Base-by-base conservation (phyloP, 2,797 vertebrate species). In the Varecia variegata region DNA sequence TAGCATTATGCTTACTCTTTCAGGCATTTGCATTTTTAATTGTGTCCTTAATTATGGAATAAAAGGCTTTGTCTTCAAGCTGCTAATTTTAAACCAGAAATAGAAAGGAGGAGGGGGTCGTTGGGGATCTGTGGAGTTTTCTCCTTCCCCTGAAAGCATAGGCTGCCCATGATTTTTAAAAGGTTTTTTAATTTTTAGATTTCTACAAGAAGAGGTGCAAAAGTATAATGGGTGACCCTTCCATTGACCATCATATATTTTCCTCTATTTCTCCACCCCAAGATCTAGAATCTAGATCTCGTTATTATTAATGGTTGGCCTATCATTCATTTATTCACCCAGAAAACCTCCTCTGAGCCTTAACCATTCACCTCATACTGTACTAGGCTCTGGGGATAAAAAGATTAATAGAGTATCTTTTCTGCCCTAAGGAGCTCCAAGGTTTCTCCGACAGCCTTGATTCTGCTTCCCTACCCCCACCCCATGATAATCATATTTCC, bases 11-110 rank as follows among this genome's bases (percentile, higher is more conserved):
- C 40, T 73, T 83, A 77, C 86, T 93, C 74, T 89, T 87, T 77
- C 35, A 80, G 43, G 40, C 47, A 96, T 96, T 97, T 97, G 84
- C 94, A 96, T 96, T 93, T 96, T 97, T 97, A 97, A 97, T 97
- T 96, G 86, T 71, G 81, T 93, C 56, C 68, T 87, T 96, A 97
- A 96, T 98, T 97, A 89, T 91, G 40, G 38, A 96, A 97, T 96
- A 96, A 95, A 95, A 95, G 65, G 30, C 93, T 94, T 96, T 97
- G 60, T 96, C 74, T 96, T 96, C 71, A 92, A 73, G 54, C 76
- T 73, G 52, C 76, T 94, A 95, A 93, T 97, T 97, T 96, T 93
- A 87, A 84, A 27, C 68, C 86, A 87, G 79, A 96, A 98, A 96
- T 96, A 97, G 86, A 93, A 96, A 93, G 35, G 13, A 97, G 3